Base-by-base conservation (phyloP, 2,113 vertebrate species). In the Galbula dea region DNA sequence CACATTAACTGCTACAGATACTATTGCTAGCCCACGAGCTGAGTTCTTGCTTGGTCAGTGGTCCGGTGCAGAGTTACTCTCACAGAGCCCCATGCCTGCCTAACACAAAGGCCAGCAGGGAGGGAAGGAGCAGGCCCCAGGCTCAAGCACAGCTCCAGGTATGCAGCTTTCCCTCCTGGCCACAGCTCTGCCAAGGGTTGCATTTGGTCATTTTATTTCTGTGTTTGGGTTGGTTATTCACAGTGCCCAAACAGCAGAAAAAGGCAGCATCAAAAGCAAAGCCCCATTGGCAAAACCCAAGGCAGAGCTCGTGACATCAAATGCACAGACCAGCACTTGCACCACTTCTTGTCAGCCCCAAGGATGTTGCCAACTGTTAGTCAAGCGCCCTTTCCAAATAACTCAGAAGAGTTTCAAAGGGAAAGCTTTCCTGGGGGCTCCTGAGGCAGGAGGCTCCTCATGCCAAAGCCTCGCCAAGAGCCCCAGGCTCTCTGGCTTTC, bases 121-220 rank as follows among this genome's bases (percentile, higher is more conserved):
- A 1, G 69, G 63, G 20, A 41, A 15, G 0, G 1, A 73, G 76
- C 68, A 76, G 45, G 37, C 41, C 26, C 34, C 2, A 0, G 34
- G 85, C 54, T 69, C 0, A 0, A 83, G 88, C 81, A 22, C 76
- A 68, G 32, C 80, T n/a, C 34, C 39, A 24, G 2, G 1, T 1
- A 2, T 4, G 12, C 1, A 0, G 48, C 41, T 3, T 22, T 27
- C n/a, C 48, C 48, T 73, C 51, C 10, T 1, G 4, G 75, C 68
- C 6, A 2, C 84, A 63, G 93, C 77, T 83, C 80, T 67, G 90
- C 77, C 69, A 37, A 39, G 41, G 77, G 73, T 20, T 77, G 88
- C 95, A 73, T 96, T 97, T 96, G 96, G 94, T 97, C 95, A 92
- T 95, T 96, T 96, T 32, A 95, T 88, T 93, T 89, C 88, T 0